These are phyloP conservation scores for Hippocampus kuda DNA, from an alignment of 2,797 vertebrate genomes.

Conservation along the genomic window DNA sequence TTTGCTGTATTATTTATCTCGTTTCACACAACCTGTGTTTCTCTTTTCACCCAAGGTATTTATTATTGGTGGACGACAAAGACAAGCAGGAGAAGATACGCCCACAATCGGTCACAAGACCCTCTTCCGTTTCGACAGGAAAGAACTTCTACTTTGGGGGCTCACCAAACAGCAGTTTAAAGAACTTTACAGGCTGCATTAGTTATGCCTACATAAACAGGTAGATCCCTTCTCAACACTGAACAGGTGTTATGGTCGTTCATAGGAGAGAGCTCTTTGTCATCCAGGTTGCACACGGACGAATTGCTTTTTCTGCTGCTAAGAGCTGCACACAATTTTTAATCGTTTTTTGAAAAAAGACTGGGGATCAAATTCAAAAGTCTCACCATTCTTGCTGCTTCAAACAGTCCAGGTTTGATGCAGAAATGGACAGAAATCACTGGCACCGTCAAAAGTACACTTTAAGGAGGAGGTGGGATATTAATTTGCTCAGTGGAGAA, in stretches of 20 bases:
- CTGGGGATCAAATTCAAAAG: neutral
- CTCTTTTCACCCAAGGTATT: conserved; percentile 64
- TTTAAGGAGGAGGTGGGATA: neutral
- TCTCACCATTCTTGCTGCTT: no score
- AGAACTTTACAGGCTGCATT: conserved; percentile 94
- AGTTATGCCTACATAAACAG: conserved; percentile 90
- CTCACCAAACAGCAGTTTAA: conserved; percentile 72
- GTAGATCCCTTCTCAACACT: conserved; percentile 47
- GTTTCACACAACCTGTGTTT: neutral
- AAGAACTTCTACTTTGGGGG: conserved; percentile 87
- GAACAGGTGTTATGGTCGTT: neutral
- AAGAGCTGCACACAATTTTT: neutral
- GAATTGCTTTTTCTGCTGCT: neutral
- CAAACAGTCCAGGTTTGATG: no score
- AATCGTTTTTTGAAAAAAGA: neutral
- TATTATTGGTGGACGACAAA: conserved; percentile 82
- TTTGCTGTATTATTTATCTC: neutral
- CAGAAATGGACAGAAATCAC: no score
- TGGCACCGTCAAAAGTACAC: neutral
- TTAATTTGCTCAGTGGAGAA: neutral
- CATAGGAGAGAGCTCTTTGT: neutral
- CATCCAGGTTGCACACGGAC: neutral
- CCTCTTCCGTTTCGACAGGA: conserved; percentile 28
- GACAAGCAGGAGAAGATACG: conserved; percentile 70
- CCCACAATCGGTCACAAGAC: conserved; percentile 21